Percentiles rank a stretch among this genome's conserved stretches.
Evolutionary conservation across 2,888 invertebrate genomes (phyloP).

Genomic region (Xylota sylvarum): DNA sequence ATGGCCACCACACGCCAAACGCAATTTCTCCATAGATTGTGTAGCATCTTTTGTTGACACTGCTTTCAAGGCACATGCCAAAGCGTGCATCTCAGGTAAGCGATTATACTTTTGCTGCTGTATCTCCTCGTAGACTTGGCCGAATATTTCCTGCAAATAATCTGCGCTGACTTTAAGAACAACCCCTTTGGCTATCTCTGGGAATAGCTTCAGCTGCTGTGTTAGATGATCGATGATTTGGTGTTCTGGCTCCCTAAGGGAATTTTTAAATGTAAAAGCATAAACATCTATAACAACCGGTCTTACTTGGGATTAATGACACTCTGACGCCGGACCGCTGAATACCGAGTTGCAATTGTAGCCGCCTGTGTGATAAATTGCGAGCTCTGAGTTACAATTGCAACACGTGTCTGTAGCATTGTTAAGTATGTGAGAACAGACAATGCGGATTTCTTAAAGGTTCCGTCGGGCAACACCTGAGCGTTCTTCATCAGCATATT

Average conservation of each 20-base stretch:
- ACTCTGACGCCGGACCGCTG: constrained; percentile 94
- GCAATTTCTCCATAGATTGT: constrained; percentile 91
- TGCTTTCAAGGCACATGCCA: constrained; percentile 96
- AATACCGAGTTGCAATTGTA: constrained; percentile 95
- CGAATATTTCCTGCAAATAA: constrained; percentile 89
- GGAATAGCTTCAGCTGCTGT: constrained; percentile 96
- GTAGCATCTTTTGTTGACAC: constrained; percentile 90
- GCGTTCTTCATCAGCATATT: constrained; percentile 97
- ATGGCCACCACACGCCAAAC: constrained; percentile 97
- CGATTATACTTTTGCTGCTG: constrained; percentile 91
- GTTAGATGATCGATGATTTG: constrained; percentile 97
- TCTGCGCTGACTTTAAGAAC: constrained; percentile 91
- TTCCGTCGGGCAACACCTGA: constrained; percentile 96
- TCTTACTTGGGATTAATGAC: constrained; percentile 91
- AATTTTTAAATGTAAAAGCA: constrained; percentile 40
- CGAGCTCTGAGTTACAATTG: constrained; percentile 90
- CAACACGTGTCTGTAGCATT: constrained; percentile 96
- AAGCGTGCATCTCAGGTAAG: constrained; percentile 93
- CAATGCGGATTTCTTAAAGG: constrained; percentile 91
- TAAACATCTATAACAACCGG: constrained; percentile 81
- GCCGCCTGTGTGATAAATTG: constrained; percentile 91
- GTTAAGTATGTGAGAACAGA: constrained; percentile 93
- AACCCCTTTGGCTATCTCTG: constrained; percentile 91
- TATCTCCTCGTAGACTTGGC: constrained; percentile 91
- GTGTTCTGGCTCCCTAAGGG: constrained; percentile 91